Conservation (phyloP, 1,140 invertebrate genomes). For the Ostrea edulis region DNA sequence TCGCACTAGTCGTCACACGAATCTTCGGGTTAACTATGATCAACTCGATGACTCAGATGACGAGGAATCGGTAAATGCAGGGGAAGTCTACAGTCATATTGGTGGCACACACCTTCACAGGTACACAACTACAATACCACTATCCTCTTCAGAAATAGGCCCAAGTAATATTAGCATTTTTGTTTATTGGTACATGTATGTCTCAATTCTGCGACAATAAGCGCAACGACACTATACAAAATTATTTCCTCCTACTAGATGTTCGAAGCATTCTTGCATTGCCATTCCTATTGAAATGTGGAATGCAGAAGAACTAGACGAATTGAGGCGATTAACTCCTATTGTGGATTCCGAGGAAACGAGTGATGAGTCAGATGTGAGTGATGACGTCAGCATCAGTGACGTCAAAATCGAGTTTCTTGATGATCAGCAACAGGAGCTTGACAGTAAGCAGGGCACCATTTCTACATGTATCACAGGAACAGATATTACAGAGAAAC, state of each 20-base stretch:
- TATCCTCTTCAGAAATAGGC: neutral
- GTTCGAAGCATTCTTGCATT: conserved; percentile 21
- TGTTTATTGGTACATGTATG: too few relatives aligned
- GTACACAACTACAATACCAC: neutral
- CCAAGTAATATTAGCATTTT: too few relatives aligned
- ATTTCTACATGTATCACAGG: neutral
- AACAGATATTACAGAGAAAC: too few relatives aligned
- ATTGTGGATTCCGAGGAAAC: neutral
- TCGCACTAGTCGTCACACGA: neutral
- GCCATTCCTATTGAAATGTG: neutral
- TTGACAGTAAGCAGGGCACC: neutral
- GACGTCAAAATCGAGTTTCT: neutral
- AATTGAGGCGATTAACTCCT: neutral
- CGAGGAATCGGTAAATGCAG: neutral
- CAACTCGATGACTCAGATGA: neutral
- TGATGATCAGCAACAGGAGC: neutral
- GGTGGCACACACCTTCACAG: conserved; percentile 21
- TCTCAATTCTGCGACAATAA: too few relatives aligned
- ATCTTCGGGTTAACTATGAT: neutral
- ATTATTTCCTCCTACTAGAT: neutral
- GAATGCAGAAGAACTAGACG: neutral
- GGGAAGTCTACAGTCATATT: neutral
- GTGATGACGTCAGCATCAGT: neutral
- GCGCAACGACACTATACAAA: neutral
- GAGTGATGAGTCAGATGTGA: neutral